These are phyloP conservation scores for Ciona savignyi DNA, from an alignment of 23 tunicate species.

Conservation along the genomic window DNA sequence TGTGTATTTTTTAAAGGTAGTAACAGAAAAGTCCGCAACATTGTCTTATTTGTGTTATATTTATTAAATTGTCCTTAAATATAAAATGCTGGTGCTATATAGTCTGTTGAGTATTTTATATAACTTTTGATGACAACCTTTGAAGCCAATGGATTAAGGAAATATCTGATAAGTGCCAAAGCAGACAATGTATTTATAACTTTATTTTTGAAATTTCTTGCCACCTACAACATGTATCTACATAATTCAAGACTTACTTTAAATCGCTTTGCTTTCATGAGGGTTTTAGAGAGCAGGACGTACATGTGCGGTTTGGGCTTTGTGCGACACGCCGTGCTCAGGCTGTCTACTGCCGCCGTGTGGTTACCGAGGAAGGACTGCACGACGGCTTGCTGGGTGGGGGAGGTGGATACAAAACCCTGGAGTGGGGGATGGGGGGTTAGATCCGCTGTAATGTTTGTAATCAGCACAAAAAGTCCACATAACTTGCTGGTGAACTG, in stretches of 20 bases:
- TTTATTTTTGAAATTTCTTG: background rate
- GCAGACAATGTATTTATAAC: background rate
- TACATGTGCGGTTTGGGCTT: constrained; percentile 71
- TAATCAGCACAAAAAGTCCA: too few relatives aligned
- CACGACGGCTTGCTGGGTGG: constrained; percentile 90
- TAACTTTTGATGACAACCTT: too few relatives aligned
- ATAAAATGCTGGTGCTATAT: too few relatives aligned
- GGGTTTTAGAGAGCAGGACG: constrained; percentile 66
- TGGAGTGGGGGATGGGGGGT: constrained; percentile 2
- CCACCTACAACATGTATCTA: background rate
- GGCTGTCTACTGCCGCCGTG: constrained; percentile 57
- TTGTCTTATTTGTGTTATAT: too few relatives aligned
- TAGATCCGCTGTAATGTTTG: too few relatives aligned
- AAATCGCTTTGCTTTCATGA: constrained; percentile 78
- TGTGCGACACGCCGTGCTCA: constrained; percentile 44
- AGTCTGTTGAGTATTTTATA: too few relatives aligned
- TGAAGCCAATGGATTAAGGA: too few relatives aligned
- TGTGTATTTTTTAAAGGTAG: too few relatives aligned
- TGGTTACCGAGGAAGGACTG: constrained; percentile 85
- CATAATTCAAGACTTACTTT: constrained; percentile 29
- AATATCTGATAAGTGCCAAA: too few relatives aligned
- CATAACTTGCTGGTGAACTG: too few relatives aligned
- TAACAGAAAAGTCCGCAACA: too few relatives aligned
- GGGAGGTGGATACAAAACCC: constrained; percentile 72
- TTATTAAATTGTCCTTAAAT: too few relatives aligned